Evolutionary conservation across 1,140 invertebrate species (phyloP), one percentile per base, ranked within the genome.

Genomic region (Pissodes strobi): DNA sequence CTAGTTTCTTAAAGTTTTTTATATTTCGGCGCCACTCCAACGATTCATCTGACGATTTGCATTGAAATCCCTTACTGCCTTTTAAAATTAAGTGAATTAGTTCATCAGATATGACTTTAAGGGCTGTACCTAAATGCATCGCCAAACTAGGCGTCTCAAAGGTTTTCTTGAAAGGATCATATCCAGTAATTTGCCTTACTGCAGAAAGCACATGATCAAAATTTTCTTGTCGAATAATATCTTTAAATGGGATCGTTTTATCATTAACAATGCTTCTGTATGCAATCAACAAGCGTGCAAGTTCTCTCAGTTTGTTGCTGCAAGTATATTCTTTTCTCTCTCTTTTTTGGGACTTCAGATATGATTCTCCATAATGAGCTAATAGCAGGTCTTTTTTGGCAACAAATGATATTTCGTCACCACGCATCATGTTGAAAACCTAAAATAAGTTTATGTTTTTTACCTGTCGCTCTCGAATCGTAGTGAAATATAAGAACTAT

Each of bases 331-430:
- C 45, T 27, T 43, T 64, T 52, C 46, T 3, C 55, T 57, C 46
- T 37, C 27, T 51, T 39, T 60, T 68, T 39, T 68, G 66, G 45
- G 56, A 39, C 38, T 68, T 68, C 48, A 68, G 51, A 51, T 68
- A 65, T 23, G 62, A 68, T 46, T 68, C 62, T 27, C 66, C 66
- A 27, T 60, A 68, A 13, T 68, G 15, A 23, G 37, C 55, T 23
- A 65, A 65, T 21, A 68, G 45, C 9, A 68, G 46, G 64, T 68
- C 59, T 56, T 68, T 67, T 52, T 67, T 67, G 2, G 64, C 64
- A 27, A 27, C 58, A 30, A 67, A 67, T 49, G 66, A 22, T 22
- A 67, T 64, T 15, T 64, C 60, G 37, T 67, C 66, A 4, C 60
- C 66, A 64, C 41, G 64, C 53, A 64, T 67, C n/a, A 58, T 56